These are phyloP conservation scores for Ceyx melanurus DNA, from an alignment of 2,113 vertebrate genomes.

Conservation along the genomic window DNA sequence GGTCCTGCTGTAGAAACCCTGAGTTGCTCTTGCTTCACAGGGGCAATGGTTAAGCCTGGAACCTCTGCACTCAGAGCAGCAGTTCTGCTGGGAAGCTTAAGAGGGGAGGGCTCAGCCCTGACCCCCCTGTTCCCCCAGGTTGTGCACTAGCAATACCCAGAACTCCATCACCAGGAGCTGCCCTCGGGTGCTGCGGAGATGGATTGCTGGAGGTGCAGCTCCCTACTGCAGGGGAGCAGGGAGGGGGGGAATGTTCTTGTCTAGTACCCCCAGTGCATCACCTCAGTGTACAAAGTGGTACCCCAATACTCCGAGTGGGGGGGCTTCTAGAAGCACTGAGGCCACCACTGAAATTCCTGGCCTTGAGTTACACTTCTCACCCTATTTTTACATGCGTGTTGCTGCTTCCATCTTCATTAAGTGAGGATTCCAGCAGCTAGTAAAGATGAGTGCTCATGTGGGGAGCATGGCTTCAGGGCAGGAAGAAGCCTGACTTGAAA, in stretches of 20 bases:
- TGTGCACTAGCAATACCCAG: accelerated
- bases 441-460: background rate
- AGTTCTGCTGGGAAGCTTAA: background rate
- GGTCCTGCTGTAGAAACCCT: background rate
- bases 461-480: background rate
- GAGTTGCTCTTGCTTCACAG: accelerated
- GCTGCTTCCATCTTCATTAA: background rate
- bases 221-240: background rate
- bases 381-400: accelerated
- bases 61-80: background rate
- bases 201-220: no score
- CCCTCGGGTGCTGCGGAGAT: accelerated
- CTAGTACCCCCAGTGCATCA: background rate
- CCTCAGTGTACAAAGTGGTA: background rate
- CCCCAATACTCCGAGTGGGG: background rate
- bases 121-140: background rate
- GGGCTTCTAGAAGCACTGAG: background rate
- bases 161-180: no score
- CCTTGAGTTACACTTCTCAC: background rate
- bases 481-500: background rate
- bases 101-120: background rate
- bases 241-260: no score
- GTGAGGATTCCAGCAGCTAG: background rate
- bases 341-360: background rate
- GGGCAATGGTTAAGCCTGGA: no score